Evolutionary conservation across 2,797 vertebrate genomes (phyloP), one percentile per base, ranked within the genome.

Genomic region (Sebastes jordani): DNA sequence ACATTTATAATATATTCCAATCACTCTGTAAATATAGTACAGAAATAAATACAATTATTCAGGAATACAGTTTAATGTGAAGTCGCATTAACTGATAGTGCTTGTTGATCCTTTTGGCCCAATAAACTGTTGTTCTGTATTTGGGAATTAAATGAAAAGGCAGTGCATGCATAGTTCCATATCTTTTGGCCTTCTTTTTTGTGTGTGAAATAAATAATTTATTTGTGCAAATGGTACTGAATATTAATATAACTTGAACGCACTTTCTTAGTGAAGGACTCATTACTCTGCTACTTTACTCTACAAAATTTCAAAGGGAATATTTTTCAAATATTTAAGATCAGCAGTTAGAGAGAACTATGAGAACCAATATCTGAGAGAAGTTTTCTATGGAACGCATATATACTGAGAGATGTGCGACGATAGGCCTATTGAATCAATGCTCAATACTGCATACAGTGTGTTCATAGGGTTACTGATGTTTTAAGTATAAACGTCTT

Each of bases 1-100:
- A 69, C 22, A 23, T 76, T 78, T 52, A 30, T 6, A 3, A 54
- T 78, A 71, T 85, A 76, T 85, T 87, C 29, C n/a, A 74, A 64
- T 7, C 20, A 7, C 54, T 75, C 16, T 89, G 65, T 86, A 77
- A 62, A 71, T 84, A 87, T 66, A 65, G 22, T 42, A 75, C 27
- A 71, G 23, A 25, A 70, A 58, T 69, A 73, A 58, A 80, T 79
- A 6, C 22, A 59, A 8, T 42, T 66, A 55, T 79, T 75, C 64
- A 68, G 65, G 20, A 69, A 36, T 14, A 49, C 18, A 13, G 25
- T 68, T 70, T 83, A 34, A 60, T 67, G 18, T 81, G 22, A 76
- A 77, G 52, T 10, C 9, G 64, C 60, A 16, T 30, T 71, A 56
- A 67, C 56, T 63, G 16, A 61, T 62, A 25, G 66, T 85, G 16